These are phyloP conservation scores for Perizoma affinitatum DNA, from an alignment of 2,888 invertebrate genomes.

Conservation along the genomic window DNA sequence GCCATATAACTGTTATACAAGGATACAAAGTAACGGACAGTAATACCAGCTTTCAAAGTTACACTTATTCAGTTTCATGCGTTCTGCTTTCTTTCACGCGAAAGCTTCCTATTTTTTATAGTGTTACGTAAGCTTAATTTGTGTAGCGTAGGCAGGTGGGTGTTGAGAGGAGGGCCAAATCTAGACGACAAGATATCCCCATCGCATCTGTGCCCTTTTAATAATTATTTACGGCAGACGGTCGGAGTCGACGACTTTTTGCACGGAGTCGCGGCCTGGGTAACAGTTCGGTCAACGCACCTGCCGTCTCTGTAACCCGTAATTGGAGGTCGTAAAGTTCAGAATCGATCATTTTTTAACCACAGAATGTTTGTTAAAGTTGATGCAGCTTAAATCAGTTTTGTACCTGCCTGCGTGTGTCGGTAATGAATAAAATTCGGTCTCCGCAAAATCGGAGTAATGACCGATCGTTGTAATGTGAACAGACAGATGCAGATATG, in stretches of 20 bases:
- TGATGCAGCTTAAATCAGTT: constrained; percentile 40
- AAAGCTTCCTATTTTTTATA: background rate
- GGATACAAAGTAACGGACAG: constrained; percentile 8
- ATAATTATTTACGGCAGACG: constrained; percentile 66
- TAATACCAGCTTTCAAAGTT: no score
- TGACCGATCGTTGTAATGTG: constrained; percentile 38
- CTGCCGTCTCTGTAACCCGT: constrained; percentile 40
- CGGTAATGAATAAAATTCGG: constrained; percentile 40
- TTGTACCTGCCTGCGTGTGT: constrained; percentile 21
- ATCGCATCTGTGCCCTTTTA: constrained; percentile 59
- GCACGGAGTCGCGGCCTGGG: constrained; percentile 52
- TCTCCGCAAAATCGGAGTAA: constrained; percentile 47
- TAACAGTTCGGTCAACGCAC: constrained; percentile 43
- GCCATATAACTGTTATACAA: constrained; percentile 1
- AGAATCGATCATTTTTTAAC: constrained; percentile 36
- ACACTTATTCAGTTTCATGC: no score
- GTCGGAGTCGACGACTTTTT: constrained; percentile 66
- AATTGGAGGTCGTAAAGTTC: constrained; percentile 43
- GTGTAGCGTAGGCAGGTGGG: constrained; percentile 37
- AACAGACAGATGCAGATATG: background rate
- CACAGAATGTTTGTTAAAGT: constrained; percentile 34
- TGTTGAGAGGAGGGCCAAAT: constrained; percentile 39
- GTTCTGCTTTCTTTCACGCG: no score
- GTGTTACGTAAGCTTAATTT: constrained; percentile 18
- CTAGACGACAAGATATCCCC: constrained; percentile 70